These are phyloP conservation scores for Penaeus indicus DNA, from an alignment of 1,140 invertebrate genomes.

Conservation along the genomic window DNA sequence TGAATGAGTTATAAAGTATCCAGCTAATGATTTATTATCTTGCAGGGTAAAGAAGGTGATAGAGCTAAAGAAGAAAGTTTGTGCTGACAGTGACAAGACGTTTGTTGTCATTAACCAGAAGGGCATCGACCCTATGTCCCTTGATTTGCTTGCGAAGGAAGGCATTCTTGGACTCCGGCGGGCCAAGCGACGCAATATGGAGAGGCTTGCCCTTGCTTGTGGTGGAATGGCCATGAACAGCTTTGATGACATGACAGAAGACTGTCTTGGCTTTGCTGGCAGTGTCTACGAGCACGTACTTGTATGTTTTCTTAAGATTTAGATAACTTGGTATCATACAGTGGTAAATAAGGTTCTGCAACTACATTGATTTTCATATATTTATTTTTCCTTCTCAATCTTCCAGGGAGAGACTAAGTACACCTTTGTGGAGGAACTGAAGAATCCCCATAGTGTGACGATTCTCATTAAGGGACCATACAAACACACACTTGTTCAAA, in stretches of 20 bases:
- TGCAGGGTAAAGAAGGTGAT: conserved; percentile 92
- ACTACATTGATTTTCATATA: neutral
- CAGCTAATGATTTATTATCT: neutral
- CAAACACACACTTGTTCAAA: conserved; percentile 93
- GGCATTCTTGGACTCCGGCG: conserved; percentile 94
- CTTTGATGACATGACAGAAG: conserved; percentile 89
- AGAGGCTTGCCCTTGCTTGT: conserved; percentile 93
- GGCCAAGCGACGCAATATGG: conserved; percentile 99
- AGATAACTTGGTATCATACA: neutral
- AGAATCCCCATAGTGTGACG: conserved; percentile 95
- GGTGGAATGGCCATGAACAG: conserved; percentile 98
- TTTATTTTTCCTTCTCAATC: conserved; percentile 62
- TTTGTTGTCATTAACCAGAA: conserved; percentile 99
- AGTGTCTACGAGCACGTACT: conserved; percentile 96
- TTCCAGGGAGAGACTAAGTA: conserved; percentile 94
- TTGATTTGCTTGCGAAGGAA: conserved; percentile 96
- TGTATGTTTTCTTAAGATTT: conserved; percentile 70
- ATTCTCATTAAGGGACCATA: conserved; percentile 97
- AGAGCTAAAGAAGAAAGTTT: conserved; percentile 94
- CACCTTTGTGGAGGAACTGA: conserved; percentile 97
- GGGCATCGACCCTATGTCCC: conserved; percentile 95
- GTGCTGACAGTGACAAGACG: conserved; percentile 86
- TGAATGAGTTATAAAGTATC: neutral
- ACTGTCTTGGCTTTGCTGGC: conserved; percentile 92
- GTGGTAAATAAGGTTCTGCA: neutral